A percentile compares a stretch with the other conserved stretches of the same genome.
phyloP scores from a whole-genome alignment of 2,888 invertebrate genomes.

The Gastracanthus pulcherrimus region DNA sequence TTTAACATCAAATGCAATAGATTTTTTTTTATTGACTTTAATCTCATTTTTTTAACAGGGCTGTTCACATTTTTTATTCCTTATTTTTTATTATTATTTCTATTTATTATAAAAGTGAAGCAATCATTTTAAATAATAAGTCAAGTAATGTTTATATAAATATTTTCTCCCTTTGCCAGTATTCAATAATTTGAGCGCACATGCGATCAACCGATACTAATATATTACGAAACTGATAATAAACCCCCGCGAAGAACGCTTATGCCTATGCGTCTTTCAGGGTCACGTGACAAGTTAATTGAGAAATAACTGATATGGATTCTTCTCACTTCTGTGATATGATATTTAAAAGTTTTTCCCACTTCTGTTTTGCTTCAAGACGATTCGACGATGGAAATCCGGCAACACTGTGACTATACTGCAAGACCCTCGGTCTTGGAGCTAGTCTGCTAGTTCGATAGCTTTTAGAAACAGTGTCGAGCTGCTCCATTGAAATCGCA shows the following conservation, averaged over 20 bases:
- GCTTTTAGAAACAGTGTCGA: not conserved
- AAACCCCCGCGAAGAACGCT: conserved; percentile 7
- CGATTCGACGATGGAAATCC: not conserved
- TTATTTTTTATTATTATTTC: no score
- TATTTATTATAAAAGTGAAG: no score
- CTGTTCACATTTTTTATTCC: no score
- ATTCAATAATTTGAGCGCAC: not conserved
- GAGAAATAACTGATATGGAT: not conserved
- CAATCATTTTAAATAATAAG: no score
- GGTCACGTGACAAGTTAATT: not conserved
- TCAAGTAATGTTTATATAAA: not conserved
- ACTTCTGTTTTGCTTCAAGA: not conserved
- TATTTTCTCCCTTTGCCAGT: not conserved
- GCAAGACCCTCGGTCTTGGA: not conserved
- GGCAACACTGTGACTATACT: not conserved
- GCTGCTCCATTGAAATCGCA: not conserved
- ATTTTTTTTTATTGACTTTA: no score
- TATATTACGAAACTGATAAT: not conserved
- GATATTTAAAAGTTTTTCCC: not conserved
- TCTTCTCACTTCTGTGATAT: not conserved
- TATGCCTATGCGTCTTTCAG: not conserved
- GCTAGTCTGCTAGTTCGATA: not conserved
- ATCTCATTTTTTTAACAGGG: no score
- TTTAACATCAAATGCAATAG: no score
- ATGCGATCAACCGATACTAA: not conserved